phyloP scores from a whole-genome alignment of 2,888 invertebrate species.

The Tortrix viridana region DNA sequence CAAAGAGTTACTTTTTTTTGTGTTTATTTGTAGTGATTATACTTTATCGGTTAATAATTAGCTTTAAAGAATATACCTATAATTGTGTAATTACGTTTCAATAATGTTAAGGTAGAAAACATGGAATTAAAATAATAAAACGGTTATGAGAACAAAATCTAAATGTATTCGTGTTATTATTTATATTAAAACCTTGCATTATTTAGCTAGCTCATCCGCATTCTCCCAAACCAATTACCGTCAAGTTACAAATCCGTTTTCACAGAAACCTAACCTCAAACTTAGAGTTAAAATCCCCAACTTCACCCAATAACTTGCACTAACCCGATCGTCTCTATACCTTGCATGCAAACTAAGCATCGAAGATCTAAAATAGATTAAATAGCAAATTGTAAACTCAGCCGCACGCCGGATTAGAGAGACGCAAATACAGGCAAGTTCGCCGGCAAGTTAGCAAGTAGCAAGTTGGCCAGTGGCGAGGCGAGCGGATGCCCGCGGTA shows the following conservation, averaged over 20 bases:
- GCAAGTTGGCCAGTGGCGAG: constrained; percentile 7
- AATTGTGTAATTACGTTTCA: too few species aligned
- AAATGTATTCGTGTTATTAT: too few species aligned
- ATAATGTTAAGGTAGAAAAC: too few species aligned
- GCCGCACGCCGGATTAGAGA: constrained; percentile 29
- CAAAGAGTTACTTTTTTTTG: too few species aligned
- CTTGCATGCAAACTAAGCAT: constrained; percentile 13
- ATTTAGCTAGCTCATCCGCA: too few species aligned
- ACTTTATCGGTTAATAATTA: too few species aligned
- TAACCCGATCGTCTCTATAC: background rate
- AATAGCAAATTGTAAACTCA: constrained; percentile 36
- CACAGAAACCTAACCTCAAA: background rate
- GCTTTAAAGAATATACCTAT: too few species aligned
- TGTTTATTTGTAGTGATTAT: too few species aligned
- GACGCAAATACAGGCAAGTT: constrained; percentile 30
- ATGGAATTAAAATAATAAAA: too few species aligned
- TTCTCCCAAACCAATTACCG: background rate
- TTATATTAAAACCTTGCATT: too few species aligned
- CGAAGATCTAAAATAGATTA: constrained; percentile 37
- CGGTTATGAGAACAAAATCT: too few species aligned
- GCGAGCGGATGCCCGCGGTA: constrained; percentile 4
- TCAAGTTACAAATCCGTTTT: background rate
- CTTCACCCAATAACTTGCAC: constrained; percentile 3
- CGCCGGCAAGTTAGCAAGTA: constrained; percentile 20
- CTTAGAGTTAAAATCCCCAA: background rate